Evolutionary conservation across 2,113 vertebrate genomes (phyloP).

Genomic region (Cheirogaleus medius): DNA sequence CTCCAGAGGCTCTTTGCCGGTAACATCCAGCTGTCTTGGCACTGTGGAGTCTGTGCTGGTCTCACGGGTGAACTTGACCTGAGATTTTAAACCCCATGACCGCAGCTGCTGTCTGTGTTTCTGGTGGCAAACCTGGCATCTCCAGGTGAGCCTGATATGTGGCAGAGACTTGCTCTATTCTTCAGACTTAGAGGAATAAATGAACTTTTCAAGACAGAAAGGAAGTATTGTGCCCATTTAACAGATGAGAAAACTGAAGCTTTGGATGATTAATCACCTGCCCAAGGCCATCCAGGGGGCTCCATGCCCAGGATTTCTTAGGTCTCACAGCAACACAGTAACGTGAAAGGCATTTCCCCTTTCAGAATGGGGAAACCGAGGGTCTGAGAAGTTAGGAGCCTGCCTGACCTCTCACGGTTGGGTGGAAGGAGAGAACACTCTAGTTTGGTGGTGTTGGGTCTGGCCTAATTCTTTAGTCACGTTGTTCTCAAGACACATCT

Average conservation of each 20-base stretch:
- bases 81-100: neutral
- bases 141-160: neutral
- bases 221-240: neutral
- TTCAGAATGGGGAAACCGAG: neutral
- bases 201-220: neutral
- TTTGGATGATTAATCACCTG: neutral
- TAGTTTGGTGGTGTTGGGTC: neutral
- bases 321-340: neutral
- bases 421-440: neutral
- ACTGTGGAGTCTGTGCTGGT: fast-evolving
- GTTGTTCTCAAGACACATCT: neutral
- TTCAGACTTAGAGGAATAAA: neutral
- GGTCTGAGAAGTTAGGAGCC: neutral
- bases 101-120: neutral
- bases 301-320: fast-evolving
- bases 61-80: fast-evolving
- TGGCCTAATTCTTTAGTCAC: neutral
- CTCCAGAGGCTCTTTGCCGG: neutral
- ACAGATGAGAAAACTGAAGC: neutral
- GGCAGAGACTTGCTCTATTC: neutral
- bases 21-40: neutral
- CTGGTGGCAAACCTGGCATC: neutral
- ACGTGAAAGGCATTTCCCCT: neutral
- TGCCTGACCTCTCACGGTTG: neutral
- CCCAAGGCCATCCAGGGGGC: neutral